Conservation (phyloP, 2,797 vertebrate genomes). For the Percopsis omiscomaycus region DNA sequence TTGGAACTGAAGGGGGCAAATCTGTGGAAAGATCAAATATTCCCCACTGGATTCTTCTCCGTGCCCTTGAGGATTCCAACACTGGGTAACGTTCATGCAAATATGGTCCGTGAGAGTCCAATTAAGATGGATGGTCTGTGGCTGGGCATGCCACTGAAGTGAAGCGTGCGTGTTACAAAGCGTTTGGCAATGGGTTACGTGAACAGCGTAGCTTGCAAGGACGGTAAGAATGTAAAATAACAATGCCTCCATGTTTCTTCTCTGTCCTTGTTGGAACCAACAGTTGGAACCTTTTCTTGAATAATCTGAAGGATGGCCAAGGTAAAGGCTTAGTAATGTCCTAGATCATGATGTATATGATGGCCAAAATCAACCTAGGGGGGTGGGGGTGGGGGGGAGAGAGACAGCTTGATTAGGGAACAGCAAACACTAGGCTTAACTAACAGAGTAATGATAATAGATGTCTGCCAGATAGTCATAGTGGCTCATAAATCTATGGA, state of each 20-base stretch:
- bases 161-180: slow-evolving; percentile 64
- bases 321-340: slow-evolving; percentile 8
- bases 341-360: slow-evolving; percentile 10
- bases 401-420: slow-evolving; percentile 33
- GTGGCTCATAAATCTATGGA: background rate
- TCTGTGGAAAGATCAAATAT: slow-evolving; percentile 71
- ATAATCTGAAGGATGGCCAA: slow-evolving; percentile 23
- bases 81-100: slow-evolving; percentile 73
- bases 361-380: slow-evolving; percentile 36
- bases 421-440: slow-evolving; percentile 7
- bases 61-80: slow-evolving; percentile 65
- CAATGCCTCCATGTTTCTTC: slow-evolving; percentile 41
- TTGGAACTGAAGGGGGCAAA: slow-evolving; percentile 86
- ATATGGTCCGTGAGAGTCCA: slow-evolving; percentile 79
- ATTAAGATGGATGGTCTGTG: slow-evolving; percentile 66
- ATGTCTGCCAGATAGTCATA: background rate
- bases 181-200: slow-evolving; percentile 53
- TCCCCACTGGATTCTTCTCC: slow-evolving; percentile 31
- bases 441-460: background rate
- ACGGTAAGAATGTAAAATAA: slow-evolving; percentile 36
- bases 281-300: slow-evolving; percentile 21
- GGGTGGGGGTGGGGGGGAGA: slow-evolving; percentile 6
- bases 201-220: slow-evolving; percentile 38
- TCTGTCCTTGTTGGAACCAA: slow-evolving; percentile 18
- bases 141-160: slow-evolving; percentile 72